Evolutionary conservation across 2,113 vertebrate genomes (phyloP).

Genomic region (Arothron firmamentum): DNA sequence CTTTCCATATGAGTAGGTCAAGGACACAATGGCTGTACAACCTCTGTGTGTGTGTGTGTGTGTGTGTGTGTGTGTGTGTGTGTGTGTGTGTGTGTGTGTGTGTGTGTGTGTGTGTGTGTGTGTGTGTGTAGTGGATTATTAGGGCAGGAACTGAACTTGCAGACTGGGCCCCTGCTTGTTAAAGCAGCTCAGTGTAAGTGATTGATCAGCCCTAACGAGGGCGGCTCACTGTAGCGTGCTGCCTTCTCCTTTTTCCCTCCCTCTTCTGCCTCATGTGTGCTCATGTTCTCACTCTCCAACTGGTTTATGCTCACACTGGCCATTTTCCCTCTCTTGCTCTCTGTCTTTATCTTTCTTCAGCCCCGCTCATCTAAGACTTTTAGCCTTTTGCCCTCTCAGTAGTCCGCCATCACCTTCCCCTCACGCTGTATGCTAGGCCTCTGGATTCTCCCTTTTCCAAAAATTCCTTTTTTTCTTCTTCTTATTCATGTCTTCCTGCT

Average conservation of each 20-base stretch:
- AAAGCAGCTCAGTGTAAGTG: constrained; percentile 56
- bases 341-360: constrained; percentile 1
- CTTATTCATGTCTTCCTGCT: constrained; percentile 21
- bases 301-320: constrained; percentile 19
- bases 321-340: constrained; percentile 10
- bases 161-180: constrained; percentile 59
- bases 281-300: constrained; percentile 44
- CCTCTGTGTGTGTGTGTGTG: neutral
- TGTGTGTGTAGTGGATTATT: constrained; percentile 43
- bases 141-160: constrained; percentile 50
- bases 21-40: constrained; percentile 13
- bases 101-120: constrained; percentile 15
- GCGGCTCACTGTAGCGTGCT: constrained; percentile 43
- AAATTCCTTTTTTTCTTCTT: constrained; percentile 7
- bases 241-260: constrained; percentile 18
- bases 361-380: neutral
- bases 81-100: neutral
- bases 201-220: constrained; percentile 63
- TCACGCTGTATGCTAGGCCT: constrained; percentile 1
- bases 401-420: constrained; percentile 3
- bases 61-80: neutral
- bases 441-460: constrained; percentile 8
- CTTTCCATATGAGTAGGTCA: constrained; percentile 52
- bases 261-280: constrained; percentile 28
- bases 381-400: constrained; percentile 17